phyloP scores from a whole-genome alignment of 2,888 invertebrate genomes.

The Rhamnusium bicolor region DNA sequence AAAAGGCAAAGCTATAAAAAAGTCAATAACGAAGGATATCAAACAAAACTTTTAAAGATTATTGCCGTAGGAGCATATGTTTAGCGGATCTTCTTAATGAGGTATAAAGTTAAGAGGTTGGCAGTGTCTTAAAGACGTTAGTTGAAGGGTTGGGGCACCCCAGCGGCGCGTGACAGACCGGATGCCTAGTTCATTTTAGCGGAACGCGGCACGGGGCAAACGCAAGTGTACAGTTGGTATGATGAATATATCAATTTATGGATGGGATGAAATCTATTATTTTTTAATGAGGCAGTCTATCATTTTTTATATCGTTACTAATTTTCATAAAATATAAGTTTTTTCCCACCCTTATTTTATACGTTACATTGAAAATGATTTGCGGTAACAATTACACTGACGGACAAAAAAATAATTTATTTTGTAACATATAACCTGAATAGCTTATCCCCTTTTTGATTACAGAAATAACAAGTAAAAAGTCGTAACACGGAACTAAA shows the following conservation, averaged over 20 bases:
- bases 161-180: constrained; percentile 39
- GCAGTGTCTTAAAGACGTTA: constrained; percentile 42
- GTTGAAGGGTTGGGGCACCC: constrained; percentile 36
- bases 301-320: too few species aligned
- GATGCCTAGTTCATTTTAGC: constrained; percentile 31
- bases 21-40: constrained; percentile 2
- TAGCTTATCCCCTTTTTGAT: too few species aligned
- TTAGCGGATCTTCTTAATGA: constrained; percentile 43
- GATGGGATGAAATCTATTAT: background rate
- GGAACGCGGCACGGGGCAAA: constrained; percentile 33
- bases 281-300: background rate
- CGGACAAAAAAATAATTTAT: too few species aligned
- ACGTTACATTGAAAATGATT: too few species aligned
- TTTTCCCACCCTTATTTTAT: too few species aligned
- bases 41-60: constrained; percentile 17
- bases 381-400: too few species aligned
- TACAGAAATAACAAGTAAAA: too few species aligned
- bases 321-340: too few species aligned
- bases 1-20: background rate
- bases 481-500: too few species aligned
- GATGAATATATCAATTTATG: background rate
- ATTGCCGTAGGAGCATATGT: constrained; percentile 36
- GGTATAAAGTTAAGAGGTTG: constrained; percentile 33
- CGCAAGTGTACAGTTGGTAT: constrained; percentile 15
- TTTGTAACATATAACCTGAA: too few species aligned